Percentiles rank a stretch among this genome's conserved stretches.
phyloP scores from a whole-genome alignment of 2,113 vertebrate genomes.

The Solenodon paradoxus region DNA sequence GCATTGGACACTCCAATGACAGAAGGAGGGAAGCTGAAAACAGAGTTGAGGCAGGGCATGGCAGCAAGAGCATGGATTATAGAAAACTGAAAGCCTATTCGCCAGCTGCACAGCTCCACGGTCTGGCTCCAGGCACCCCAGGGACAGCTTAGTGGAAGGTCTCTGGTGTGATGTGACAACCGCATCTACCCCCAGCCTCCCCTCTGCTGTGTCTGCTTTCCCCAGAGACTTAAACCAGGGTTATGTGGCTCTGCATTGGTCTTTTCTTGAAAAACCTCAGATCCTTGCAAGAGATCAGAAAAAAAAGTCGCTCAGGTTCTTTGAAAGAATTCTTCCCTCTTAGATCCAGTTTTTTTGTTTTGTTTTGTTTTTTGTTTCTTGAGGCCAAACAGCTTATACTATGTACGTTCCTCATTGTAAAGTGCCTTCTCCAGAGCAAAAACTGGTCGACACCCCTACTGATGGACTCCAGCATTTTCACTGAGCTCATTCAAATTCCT shows the following conservation, averaged over 20 bases:
- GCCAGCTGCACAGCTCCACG: background rate
- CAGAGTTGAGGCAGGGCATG: background rate
- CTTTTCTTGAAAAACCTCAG: background rate
- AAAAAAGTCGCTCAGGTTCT: background rate
- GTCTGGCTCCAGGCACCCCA: background rate
- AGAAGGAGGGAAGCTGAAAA: background rate
- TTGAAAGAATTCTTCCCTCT: slow-evolving; percentile 28
- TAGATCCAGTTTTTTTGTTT: too few species aligned
- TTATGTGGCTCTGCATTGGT: background rate
- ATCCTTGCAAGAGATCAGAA: background rate
- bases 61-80: background rate
- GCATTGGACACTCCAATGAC: background rate
- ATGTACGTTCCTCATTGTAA: background rate
- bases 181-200: background rate
- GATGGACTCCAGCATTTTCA: slow-evolving; percentile 67
- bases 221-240: background rate
- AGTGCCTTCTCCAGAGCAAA: slow-evolving; percentile 43
- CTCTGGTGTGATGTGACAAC: background rate
- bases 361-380: background rate
- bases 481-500: slow-evolving; percentile 63
- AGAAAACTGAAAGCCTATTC: background rate
- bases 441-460: background rate
- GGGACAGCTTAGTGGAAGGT: background rate
- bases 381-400: background rate
- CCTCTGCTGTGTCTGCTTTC: background rate